phyloP scores from a whole-genome alignment of 1,140 invertebrate genomes.

The Callitettix versicolor region DNA sequence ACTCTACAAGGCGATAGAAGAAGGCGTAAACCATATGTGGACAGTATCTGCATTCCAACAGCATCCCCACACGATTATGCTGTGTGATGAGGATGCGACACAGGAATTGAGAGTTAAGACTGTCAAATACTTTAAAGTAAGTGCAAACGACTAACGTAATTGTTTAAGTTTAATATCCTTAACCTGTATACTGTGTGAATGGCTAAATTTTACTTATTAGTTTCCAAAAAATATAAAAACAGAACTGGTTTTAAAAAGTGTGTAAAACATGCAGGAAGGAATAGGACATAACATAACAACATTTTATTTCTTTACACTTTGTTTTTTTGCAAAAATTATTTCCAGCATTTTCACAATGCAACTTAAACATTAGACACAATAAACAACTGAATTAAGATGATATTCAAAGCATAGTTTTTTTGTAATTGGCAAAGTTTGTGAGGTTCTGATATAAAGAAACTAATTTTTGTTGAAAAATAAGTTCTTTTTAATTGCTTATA shows the following conservation, averaged over 20 bases:
- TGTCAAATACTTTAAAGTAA: slow-evolving; percentile 97
- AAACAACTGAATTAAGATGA: too few species aligned
- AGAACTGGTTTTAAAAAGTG: background rate
- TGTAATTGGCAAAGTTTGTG: too few species aligned
- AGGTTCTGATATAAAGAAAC: too few species aligned
- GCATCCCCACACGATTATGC: slow-evolving; percentile 80
- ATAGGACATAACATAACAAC: background rate
- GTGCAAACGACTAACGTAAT: background rate
- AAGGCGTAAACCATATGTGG: slow-evolving; percentile 99
- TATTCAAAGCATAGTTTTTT: too few species aligned
- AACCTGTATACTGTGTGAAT: too few species aligned
- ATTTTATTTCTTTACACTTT: background rate
- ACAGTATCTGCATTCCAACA: slow-evolving; percentile 98
- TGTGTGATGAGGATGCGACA: slow-evolving; percentile 97
- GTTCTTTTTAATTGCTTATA: too few species aligned
- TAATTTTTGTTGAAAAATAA: too few species aligned
- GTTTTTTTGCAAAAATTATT: background rate
- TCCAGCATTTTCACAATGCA: too few species aligned
- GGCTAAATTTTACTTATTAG: too few species aligned
- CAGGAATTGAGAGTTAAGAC: slow-evolving; percentile 94
- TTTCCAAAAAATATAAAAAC: too few species aligned
- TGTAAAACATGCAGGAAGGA: background rate
- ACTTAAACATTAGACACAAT: too few species aligned
- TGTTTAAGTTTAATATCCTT: background rate
- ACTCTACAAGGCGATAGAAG: slow-evolving; percentile 92